These are phyloP conservation scores for Myripristis jacobus DNA, from an alignment of 2,797 vertebrate species.

Conservation along the genomic window DNA sequence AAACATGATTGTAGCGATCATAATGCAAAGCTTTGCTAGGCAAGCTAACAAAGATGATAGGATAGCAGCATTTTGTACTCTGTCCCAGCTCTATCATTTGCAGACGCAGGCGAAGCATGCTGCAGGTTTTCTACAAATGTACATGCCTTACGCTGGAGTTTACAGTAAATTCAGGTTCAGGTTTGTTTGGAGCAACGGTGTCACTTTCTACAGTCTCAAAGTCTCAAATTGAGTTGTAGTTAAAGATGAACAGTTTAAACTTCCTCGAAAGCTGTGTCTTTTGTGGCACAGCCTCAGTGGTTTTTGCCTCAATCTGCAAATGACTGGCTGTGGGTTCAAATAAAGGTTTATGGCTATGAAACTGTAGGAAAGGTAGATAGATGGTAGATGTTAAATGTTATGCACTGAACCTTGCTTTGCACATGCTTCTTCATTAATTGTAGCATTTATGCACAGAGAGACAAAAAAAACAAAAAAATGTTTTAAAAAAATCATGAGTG, in stretches of 20 bases:
- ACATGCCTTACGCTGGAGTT: slow-evolving; percentile 24
- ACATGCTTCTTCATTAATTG: slow-evolving; percentile 72
- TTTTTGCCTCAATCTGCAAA: slow-evolving; percentile 44
- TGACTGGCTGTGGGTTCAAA: slow-evolving; percentile 8
- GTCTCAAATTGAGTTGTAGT: slow-evolving; percentile 11
- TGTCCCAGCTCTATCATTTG: slow-evolving; percentile 26
- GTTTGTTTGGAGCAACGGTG: too few species aligned
- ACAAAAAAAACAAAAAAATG: too few species aligned
- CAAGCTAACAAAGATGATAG: slow-evolving; percentile 41
- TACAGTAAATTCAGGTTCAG: too few species aligned
- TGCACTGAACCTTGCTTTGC: slow-evolving; percentile 73
- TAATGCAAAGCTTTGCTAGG: slow-evolving; percentile 56
- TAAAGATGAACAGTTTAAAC: neutral
- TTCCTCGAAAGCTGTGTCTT: neutral
- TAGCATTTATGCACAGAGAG: slow-evolving; percentile 75
- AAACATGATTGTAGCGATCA: slow-evolving; percentile 41
- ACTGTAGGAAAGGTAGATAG: slow-evolving; percentile 31
- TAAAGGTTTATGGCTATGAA: slow-evolving; percentile 22
- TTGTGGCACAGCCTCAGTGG: neutral
- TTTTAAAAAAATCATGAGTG: slow-evolving; percentile 66
- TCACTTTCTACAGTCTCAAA: neutral
- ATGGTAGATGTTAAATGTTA: slow-evolving; percentile 58
- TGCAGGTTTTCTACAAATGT: slow-evolving; percentile 16
- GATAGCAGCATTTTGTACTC: slow-evolving; percentile 35
- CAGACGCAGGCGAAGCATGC: slow-evolving; percentile 30